These are phyloP conservation scores for Mycteria americana DNA, from an alignment of 2,797 vertebrate species.

Conservation along the genomic window DNA sequence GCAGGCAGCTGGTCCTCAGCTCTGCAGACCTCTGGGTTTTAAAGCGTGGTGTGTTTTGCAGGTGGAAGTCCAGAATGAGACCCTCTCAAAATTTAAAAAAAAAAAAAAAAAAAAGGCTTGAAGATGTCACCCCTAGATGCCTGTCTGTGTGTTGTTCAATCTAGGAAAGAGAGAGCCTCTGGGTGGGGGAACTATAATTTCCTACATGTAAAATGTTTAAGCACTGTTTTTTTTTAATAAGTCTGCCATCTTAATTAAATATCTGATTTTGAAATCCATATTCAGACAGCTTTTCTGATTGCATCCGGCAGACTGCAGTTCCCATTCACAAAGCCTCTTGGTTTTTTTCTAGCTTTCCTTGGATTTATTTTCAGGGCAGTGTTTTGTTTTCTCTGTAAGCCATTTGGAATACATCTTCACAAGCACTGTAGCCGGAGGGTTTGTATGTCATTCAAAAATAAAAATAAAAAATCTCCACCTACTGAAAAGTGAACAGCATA, in stretches of 20 bases:
- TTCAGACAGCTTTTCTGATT: background rate
- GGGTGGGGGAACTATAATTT: background rate
- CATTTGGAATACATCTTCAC: background rate
- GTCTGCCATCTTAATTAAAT: slow-evolving; percentile 20
- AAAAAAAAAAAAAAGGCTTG: background rate
- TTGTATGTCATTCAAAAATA: slow-evolving; percentile 61
- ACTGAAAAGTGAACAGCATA: slow-evolving; percentile 60
- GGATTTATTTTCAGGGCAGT: slow-evolving; percentile 31
- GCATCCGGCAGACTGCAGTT: background rate
- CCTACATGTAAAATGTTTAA: background rate
- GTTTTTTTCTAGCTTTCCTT: background rate
- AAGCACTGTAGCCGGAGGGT: slow-evolving; percentile 23
- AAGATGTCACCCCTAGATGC: background rate
- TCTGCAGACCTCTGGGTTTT: background rate
- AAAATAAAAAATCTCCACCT: slow-evolving; percentile 58
- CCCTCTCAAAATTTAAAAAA: background rate
- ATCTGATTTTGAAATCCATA: background rate
- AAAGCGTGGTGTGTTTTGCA: background rate
- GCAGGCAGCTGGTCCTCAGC: background rate
- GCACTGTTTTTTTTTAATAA: background rate
- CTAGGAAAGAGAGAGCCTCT: background rate
- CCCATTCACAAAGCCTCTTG: background rate
- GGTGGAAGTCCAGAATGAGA: background rate
- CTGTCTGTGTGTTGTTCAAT: background rate
- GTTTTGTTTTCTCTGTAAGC: slow-evolving; percentile 28